A percentile compares a stretch with the other conserved stretches of the same genome.
Conservation (phyloP, 2,888 invertebrate genomes). For the Panzeria rudis region DNA sequence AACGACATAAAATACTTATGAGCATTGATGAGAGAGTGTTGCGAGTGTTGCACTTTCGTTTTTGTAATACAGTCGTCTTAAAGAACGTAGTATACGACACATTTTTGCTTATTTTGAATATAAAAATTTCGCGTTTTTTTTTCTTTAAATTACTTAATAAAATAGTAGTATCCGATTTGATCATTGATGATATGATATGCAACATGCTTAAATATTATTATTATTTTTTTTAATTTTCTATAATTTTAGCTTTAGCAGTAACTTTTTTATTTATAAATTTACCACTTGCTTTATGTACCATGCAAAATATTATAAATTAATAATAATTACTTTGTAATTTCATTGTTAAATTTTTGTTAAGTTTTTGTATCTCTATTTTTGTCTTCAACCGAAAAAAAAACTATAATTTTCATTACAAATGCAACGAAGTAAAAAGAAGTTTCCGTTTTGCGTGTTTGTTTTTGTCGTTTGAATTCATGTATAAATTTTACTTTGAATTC, state of each 20-base stretch:
- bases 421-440: conserved; percentile 57
- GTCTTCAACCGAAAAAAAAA: neutral
- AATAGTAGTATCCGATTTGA: too few relatives aligned
- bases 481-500: neutral
- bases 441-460: conserved; percentile 50
- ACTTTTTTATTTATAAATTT: neutral
- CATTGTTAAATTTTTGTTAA: conserved; percentile 9
- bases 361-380: neutral
- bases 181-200: too few relatives aligned
- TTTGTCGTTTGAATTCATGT: conserved; percentile 13
- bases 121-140: too few relatives aligned
- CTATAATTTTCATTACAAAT: conserved; percentile 34
- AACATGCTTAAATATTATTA: neutral
- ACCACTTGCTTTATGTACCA: conserved; percentile 4
- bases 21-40: too few relatives aligned
- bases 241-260: neutral
- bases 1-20: too few relatives aligned
- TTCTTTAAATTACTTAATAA: too few relatives aligned
- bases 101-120: too few relatives aligned
- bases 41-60: too few relatives aligned
- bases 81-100: too few relatives aligned
- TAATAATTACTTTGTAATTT: conserved; percentile 23
- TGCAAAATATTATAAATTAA: conserved; percentile 13
- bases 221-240: too few relatives aligned
- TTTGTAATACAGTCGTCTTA: too few relatives aligned